phyloP scores from a whole-genome alignment of 2,888 invertebrate genomes.

The Metopia argyrocephala region DNA sequence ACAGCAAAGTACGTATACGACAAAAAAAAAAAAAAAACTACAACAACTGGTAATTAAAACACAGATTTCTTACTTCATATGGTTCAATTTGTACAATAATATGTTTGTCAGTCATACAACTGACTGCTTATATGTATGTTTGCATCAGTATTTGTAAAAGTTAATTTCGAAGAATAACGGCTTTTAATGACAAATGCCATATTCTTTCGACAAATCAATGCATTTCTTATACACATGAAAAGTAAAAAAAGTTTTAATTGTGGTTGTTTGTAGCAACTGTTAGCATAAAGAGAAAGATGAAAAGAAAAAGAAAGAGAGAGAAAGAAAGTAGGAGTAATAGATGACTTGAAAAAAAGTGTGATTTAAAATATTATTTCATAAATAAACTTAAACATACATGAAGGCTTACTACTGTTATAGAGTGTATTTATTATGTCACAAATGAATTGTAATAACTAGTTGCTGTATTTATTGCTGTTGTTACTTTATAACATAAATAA shows the following conservation, averaged over 20 bases:
- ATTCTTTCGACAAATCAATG: not conserved
- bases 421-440: not conserved
- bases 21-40: too few species aligned
- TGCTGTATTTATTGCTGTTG: not conserved
- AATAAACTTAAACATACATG: too few species aligned
- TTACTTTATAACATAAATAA: not conserved
- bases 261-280: not conserved
- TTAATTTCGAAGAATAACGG: conserved; percentile 43
- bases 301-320: too few species aligned
- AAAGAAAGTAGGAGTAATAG: too few species aligned
- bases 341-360: too few species aligned
- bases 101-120: not conserved
- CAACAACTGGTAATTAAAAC: conserved; percentile 47
- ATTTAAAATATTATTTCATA: too few species aligned
- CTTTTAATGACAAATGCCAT: conserved; percentile 36
- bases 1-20: too few species aligned
- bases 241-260: not conserved
- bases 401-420: too few species aligned
- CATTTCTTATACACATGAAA: not conserved
- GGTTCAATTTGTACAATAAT: not conserved
- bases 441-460: not conserved
- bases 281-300: too few species aligned
- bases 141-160: not conserved
- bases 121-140: not conserved
- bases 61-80: conserved; percentile 6